Evolutionary conservation across 2,888 invertebrate species (phyloP), one percentile per base, ranked within the genome.

Genomic region (Phortica okadai): DNA sequence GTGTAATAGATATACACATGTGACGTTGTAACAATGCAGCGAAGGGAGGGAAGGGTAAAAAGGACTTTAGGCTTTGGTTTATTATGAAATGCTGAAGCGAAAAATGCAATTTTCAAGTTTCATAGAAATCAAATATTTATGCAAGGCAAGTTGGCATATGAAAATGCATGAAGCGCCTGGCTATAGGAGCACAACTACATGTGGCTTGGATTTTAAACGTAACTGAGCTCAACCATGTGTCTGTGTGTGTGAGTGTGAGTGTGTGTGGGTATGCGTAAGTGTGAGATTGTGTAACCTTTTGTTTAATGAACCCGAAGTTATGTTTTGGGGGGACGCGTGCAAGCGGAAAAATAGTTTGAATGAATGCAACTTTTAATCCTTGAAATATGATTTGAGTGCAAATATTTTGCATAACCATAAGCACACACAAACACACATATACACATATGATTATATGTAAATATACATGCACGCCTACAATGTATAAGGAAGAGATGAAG

Each of bases 361-460:
- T 87, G 83, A 87, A 86, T 85, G 87, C 87, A 86, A 86, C 85
- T 85, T 84, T 83, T 86, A 86, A 86, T 86, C 86, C 86, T 86
- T 86, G 86, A 86, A 87, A 86, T 87, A 87, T 87, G 86, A 87
- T 86, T 86, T 86, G 86, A 86, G 87, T 86, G 86, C 87, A 86
- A 87, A 87, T 86, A 86, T 86, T 86, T 86, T 86, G 87, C 85
- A 87, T 87, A 86, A 85, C 87, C 85, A 85, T 82, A 84, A 87
- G 86, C 84, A 25, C 41, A 66, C 69, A 59, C 25, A 74, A 16
- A 70, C 54, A 75, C 64, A 58, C 72, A 75, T 44, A 25, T 42
- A 56, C 44, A 72, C n/a, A 44, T 73, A 25, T 56, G 14, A 66
- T 33, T 59, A 16, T 59, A 16, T 33, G 33, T 4, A 4, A 1